A percentile compares a stretch with the other conserved stretches of the same genome.
Evolutionary conservation across 2,113 vertebrate species (phyloP).

Genomic region (Hyperoodon ampullatus): DNA sequence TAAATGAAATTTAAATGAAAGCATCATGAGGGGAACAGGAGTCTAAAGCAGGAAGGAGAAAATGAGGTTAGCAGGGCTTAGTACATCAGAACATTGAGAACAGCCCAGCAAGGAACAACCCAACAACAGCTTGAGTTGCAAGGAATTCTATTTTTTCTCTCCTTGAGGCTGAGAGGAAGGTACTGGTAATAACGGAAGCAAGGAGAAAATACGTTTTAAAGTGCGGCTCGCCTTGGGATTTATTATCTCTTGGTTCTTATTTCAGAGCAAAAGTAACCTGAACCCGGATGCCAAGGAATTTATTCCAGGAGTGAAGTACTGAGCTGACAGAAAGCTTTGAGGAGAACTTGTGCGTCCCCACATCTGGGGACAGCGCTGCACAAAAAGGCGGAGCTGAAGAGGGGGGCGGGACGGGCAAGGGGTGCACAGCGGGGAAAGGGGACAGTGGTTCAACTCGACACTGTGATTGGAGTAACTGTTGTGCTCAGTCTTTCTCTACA

Average conservation of each 20-base stretch:
- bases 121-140: neutral
- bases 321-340: constrained; percentile 81
- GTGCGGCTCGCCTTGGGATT: constrained; percentile 18
- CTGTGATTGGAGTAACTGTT: constrained; percentile 70
- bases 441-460: constrained; percentile 53
- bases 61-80: neutral
- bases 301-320: constrained; percentile 98
- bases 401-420: constrained; percentile 49
- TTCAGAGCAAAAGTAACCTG: constrained; percentile 97
- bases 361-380: constrained; percentile 75
- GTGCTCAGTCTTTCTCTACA: constrained; percentile 67
- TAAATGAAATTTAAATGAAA: neutral
- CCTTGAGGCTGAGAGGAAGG: neutral
- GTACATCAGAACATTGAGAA: neutral
- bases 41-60: neutral
- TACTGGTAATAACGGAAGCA: neutral
- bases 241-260: constrained; percentile 41
- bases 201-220: constrained; percentile 30
- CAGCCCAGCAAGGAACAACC: neutral
- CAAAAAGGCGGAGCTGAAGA: constrained; percentile 49
- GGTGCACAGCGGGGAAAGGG: constrained; percentile 39
- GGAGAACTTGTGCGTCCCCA: constrained; percentile 77
- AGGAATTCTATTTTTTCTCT: neutral
- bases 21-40: neutral
- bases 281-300: constrained; percentile 99